Evolutionary conservation across 2,797 vertebrate species (phyloP).

Genomic region (Brachyrhaphis roseni): DNA sequence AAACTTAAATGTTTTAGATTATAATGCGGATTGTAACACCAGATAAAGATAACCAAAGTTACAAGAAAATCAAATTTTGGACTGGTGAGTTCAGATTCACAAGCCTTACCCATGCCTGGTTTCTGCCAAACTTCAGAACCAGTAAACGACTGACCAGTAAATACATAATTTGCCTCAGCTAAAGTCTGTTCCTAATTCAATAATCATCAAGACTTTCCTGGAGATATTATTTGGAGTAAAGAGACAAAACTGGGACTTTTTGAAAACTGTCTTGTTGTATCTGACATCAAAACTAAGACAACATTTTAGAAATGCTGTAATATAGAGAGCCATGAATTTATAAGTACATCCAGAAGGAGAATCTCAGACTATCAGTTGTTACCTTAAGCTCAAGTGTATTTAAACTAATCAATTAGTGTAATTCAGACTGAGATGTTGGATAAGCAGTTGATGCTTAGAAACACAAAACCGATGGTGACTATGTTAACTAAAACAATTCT

Average conservation of each 20-base stretch:
- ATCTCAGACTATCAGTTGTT: not conserved
- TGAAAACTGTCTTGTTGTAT: not conserved
- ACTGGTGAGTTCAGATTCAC: not conserved
- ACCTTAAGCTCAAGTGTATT: not conserved
- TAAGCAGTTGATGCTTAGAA: not conserved
- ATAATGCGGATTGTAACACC: not conserved
- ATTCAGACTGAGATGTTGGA: not conserved
- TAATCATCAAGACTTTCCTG: not conserved
- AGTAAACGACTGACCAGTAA: not conserved
- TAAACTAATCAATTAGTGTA: not conserved
- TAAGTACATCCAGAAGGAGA: not conserved
- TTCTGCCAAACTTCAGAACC: not conserved
- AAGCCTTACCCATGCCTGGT: not conserved
- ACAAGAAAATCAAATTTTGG: not conserved
- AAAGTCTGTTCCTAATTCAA: not conserved
- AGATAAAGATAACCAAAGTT: not conserved
- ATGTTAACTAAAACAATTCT: not conserved
- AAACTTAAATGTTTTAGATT: not conserved
- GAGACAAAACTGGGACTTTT: not conserved
- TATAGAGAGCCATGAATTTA: not conserved
- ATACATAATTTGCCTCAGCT: not conserved
- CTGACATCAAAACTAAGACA: not conserved
- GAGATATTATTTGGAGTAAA: not conserved
- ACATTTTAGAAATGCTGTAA: not conserved
- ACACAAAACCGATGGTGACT: not conserved